These are phyloP conservation scores for Pteropus alecto DNA, from an alignment of 2,113 vertebrate species.

Conservation along the genomic window DNA sequence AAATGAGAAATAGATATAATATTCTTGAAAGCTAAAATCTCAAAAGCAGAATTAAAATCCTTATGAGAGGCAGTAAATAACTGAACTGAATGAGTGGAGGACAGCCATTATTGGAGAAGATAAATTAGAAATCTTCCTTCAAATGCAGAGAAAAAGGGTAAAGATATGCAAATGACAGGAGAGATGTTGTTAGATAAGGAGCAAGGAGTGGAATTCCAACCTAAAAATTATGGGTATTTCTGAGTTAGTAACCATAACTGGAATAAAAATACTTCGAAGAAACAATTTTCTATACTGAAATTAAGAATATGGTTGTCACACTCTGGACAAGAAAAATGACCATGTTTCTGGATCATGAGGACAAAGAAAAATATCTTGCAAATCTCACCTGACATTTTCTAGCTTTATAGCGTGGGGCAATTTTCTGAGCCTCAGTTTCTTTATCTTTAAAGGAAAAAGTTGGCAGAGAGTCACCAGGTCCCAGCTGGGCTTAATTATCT, in stretches of 20 bases:
- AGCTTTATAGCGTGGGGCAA: not conserved
- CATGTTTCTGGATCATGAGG: not conserved
- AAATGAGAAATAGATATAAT: not conserved
- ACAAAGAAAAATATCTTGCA: not conserved
- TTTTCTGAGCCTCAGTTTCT: not conserved
- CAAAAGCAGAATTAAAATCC: slow-evolving; percentile 29
- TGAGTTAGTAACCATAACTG: not conserved
- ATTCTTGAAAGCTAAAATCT: not conserved
- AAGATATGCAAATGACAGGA: not conserved
- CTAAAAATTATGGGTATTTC: not conserved
- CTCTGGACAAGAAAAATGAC: not conserved
- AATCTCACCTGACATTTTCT: not conserved
- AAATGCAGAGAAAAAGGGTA: not conserved
- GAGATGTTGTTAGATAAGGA: not conserved
- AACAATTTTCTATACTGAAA: not conserved
- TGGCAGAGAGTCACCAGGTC: not conserved
- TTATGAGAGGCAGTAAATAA: slow-evolving; percentile 16
- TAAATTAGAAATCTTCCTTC: slow-evolving; percentile 16
- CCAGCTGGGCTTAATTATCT: not conserved
- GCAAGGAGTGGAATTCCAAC: not conserved
- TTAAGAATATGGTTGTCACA: not conserved
- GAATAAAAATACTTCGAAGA: not conserved
- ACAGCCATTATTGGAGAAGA: not conserved
- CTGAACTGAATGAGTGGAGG: not conserved
- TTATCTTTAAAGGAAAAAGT: not conserved